A percentile compares a stretch with the other conserved stretches of the same genome.
Conservation (phyloP, 2,888 invertebrate species). For the Koerneria pararmatus region DNA sequence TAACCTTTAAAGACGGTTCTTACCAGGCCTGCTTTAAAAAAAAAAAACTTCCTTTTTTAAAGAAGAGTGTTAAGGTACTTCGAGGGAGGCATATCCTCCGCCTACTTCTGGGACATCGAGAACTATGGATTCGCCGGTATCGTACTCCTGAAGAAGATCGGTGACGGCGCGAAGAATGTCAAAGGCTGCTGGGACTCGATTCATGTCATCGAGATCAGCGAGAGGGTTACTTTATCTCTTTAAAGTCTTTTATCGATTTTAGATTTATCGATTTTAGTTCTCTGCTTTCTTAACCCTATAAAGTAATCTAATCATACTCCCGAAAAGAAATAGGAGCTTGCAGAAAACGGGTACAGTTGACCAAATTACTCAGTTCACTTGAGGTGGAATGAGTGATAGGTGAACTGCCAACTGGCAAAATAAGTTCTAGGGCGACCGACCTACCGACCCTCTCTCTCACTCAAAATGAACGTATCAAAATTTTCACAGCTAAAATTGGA, state of each 20-base stretch:
- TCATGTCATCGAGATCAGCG: constrained; percentile 92
- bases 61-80: constrained; percentile 77
- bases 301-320: too few relatives aligned
- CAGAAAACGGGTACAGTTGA: too few relatives aligned
- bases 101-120: constrained; percentile 98
- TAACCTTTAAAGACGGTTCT: background rate
- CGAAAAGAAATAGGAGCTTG: too few relatives aligned
- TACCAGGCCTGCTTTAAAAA: background rate
- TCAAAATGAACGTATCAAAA: too few relatives aligned
- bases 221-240: constrained; percentile 30
- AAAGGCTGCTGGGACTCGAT: constrained; percentile 99
- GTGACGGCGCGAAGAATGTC: constrained; percentile 94
- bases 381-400: too few relatives aligned
- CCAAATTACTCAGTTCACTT: too few relatives aligned
- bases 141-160: constrained; percentile 89
- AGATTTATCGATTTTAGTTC: background rate
- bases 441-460: too few relatives aligned
- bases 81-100: constrained; percentile 97
- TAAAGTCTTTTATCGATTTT: background rate
- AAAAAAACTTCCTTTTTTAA: constrained; percentile 7
- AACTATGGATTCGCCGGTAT: constrained; percentile 92
- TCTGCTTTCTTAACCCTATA: too few relatives aligned
- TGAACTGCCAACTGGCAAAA: too few relatives aligned
- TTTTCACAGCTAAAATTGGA: too few relatives aligned
- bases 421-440: too few relatives aligned